Base-by-base conservation (phyloP, 2,113 vertebrate species). In the Neogobius melanostomus region DNA sequence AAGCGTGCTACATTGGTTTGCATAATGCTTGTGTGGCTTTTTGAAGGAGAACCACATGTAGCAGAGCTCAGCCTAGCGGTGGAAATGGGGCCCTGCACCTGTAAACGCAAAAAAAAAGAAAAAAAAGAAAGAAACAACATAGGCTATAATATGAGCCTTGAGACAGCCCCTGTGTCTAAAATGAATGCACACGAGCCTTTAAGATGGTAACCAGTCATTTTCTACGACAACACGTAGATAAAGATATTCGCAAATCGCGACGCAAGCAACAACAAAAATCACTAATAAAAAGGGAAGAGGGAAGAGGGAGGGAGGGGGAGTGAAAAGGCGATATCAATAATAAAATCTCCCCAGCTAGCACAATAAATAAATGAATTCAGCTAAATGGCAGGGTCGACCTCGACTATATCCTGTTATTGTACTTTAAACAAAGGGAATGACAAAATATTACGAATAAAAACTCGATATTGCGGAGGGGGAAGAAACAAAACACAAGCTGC, bases 191-290 rank as follows among this genome's bases (percentile, higher is more conserved):
- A 65, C 11, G 16, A 54, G 81, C 84, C 86, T 92, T 84, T 56
- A 75, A 90, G 79, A 88, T 88, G 89, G 81, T 78, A 85, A 86
- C 83, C 83, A 76, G 87, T 82, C 82, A 85, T 86, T 85, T 84
- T 66, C 67, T 65, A 63, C 69, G 67, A 64, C 80, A 76, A 74
- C 84, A 72, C 82, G 79, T 86, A 85, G 86, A 88, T 81, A 89
- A 85, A 81, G 78, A 85, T 86, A 70, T 84, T 80, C 61, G 77
- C 78, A 81, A 80, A n/a, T 76, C 28, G 28, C 28, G 73, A 10
- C 46, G 10, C 46, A 47, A 47, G 10, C 7, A 47, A 8, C 10
- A 8, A 47, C 2, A 10, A 47, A 80, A 84, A 56, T 51, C 60
- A 67, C 59, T 17, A 16, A 46, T 14, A 12, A 28, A 50, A 5